These are phyloP conservation scores for Rhorus exstirpatorius DNA, from an alignment of 2,888 invertebrate species.

Conservation along the genomic window DNA sequence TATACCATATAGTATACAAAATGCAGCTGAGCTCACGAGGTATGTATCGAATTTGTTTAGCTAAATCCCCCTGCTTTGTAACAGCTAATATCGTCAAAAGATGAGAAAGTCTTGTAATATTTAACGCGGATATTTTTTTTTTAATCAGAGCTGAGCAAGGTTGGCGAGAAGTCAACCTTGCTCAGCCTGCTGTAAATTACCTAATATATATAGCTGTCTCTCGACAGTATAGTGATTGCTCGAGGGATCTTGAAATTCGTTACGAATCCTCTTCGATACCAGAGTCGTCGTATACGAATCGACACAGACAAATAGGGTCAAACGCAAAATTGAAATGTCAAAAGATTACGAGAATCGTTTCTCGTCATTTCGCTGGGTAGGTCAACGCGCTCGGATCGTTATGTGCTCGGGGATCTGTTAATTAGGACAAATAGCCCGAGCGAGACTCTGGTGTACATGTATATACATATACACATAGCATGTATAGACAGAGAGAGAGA, in stretches of 20 bases:
- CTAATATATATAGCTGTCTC: no score
- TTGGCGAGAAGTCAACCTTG: no score
- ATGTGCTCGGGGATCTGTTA: conserved; percentile 33
- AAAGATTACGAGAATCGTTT: conserved; percentile 19
- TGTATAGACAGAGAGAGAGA: background rate
- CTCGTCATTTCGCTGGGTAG: conserved; percentile 10
- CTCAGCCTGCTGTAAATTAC: no score
- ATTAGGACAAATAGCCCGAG: conserved; percentile 56
- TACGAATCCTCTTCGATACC: background rate
- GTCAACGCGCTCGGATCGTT: conserved; percentile 19
- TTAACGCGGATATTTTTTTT: conserved; percentile 7
- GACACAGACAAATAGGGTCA: background rate
- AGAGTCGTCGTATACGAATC: background rate
- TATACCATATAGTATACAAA: background rate
- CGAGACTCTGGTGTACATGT: background rate
- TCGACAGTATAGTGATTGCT: conserved; percentile 34
- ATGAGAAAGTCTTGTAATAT: no score
- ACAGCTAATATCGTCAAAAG: no score
- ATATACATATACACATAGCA: background rate
- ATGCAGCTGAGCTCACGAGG: background rate
- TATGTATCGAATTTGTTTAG: conserved; percentile 1
- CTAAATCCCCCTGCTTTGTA: background rate
- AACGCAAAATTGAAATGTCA: conserved; percentile 45
- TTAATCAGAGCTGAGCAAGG: background rate
- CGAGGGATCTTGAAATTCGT: conserved; percentile 18